Evolutionary conservation across 2,113 vertebrate species (phyloP).

Genomic region (Gavialis gangeticus): DNA sequence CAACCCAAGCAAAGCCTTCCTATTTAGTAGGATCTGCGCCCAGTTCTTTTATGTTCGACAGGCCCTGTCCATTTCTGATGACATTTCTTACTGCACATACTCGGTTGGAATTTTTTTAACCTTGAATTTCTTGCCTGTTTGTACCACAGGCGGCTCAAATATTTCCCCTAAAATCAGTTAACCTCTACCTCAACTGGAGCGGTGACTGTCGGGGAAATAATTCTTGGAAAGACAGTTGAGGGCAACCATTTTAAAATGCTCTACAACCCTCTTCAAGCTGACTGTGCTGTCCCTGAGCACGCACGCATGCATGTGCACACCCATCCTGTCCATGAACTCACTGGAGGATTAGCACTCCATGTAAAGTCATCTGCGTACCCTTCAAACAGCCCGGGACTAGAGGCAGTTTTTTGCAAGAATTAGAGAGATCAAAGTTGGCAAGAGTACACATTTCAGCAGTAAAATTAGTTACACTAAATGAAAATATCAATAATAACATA

Average conservation of each 20-base stretch:
- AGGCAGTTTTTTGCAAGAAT: not conserved
- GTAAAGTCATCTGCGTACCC: not conserved
- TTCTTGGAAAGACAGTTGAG: not conserved
- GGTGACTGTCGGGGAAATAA: not conserved
- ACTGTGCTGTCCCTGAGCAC: too few relatives aligned
- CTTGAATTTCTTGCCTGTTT: not conserved
- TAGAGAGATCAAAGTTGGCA: conserved; percentile 30
- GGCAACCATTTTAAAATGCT: not conserved
- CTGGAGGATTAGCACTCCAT: not conserved
- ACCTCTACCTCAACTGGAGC: not conserved
- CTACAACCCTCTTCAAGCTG: not conserved
- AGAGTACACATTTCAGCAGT: not conserved
- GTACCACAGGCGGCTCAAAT: not conserved
- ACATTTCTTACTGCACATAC: not conserved
- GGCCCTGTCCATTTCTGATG: not conserved
- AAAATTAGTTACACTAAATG: conserved; percentile 14
- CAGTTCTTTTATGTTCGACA: not conserved
- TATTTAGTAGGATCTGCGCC: not conserved
- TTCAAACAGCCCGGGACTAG: not conserved
- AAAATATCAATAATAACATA: conserved; percentile 59
- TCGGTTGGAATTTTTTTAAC: not conserved
- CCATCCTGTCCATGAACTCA: not conserved
- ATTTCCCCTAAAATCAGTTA: not conserved
- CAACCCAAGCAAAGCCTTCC: not conserved
- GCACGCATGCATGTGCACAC: not conserved